Conservation (phyloP, 2,113 vertebrate genomes). For the Condylura cristata region DNA sequence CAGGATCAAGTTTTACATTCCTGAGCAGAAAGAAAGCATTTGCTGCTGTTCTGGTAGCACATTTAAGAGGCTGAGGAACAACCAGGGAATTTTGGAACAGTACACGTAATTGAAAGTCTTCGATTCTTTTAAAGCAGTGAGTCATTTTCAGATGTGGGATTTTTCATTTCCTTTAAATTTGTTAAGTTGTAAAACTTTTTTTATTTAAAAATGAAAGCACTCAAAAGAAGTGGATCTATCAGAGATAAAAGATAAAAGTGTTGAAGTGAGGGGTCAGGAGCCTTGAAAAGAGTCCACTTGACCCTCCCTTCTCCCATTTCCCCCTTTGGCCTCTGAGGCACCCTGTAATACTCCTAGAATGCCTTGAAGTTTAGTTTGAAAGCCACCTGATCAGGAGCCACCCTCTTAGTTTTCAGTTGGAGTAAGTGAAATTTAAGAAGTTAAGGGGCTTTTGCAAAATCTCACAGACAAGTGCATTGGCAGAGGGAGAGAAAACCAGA, state of each 20-base stretch:
- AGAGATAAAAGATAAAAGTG: conserved; percentile 18
- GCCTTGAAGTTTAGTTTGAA: neutral
- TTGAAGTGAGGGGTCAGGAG: neutral
- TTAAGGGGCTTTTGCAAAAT: conserved; percentile 15
- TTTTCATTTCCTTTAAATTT: conserved; percentile 32
- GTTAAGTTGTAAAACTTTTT: neutral
- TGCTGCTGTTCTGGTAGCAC: neutral
- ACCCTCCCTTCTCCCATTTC: neutral
- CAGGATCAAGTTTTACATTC: neutral
- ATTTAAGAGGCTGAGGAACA: neutral
- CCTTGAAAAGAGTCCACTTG: neutral
- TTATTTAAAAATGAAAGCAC: neutral
- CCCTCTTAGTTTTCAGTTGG: neutral
- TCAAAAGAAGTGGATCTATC: conserved; percentile 20
- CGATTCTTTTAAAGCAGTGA: conserved; percentile 17
- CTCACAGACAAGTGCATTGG: neutral
- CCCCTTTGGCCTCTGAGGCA: neutral
- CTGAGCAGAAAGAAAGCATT: neutral
- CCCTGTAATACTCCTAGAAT: neutral
- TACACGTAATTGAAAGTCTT: neutral
- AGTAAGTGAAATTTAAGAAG: neutral
- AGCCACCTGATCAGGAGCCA: neutral
- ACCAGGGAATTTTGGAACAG: neutral
- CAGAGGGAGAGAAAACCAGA: neutral
- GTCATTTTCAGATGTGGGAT: neutral